phyloP scores from a whole-genome alignment of 1,140 invertebrate genomes.

The Papilio xuthus region DNA sequence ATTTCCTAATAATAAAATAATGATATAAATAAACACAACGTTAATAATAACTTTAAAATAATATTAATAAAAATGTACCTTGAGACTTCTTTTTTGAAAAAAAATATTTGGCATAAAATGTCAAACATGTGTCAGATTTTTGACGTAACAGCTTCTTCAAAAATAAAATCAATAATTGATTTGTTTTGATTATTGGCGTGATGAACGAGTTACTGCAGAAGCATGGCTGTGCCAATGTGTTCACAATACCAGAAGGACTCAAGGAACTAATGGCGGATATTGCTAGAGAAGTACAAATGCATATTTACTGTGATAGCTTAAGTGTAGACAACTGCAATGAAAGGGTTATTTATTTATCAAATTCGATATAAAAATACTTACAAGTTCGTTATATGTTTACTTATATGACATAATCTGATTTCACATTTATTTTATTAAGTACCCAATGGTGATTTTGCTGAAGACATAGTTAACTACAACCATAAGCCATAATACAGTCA shows the following conservation, averaged over 20 bases:
- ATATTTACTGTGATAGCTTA: not conserved
- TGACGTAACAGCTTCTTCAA: too few species aligned
- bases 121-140: constrained; percentile 30
- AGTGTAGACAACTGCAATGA: not conserved
- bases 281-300: constrained; percentile 82
- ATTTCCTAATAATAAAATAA: too few species aligned
- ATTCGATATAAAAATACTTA: not conserved
- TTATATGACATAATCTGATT: too few species aligned
- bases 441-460: too few species aligned
- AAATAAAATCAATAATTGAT: too few species aligned
- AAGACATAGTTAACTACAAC: too few species aligned
- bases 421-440: too few species aligned
- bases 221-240: constrained; percentile 73
- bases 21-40: too few species aligned
- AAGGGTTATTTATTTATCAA: not conserved
- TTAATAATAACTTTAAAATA: too few species aligned
- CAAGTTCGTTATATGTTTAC: too few species aligned
- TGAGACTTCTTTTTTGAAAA: too few species aligned
- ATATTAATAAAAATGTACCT: too few species aligned
- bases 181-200: constrained; percentile 25
- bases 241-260: constrained; percentile 83
- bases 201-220: constrained; percentile 76
- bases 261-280: constrained; percentile 87
- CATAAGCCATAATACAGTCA: not conserved
- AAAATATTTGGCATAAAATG: not conserved